Evolutionary conservation across 2,888 invertebrate species (phyloP).

Genomic region (Colletes collaris): DNA sequence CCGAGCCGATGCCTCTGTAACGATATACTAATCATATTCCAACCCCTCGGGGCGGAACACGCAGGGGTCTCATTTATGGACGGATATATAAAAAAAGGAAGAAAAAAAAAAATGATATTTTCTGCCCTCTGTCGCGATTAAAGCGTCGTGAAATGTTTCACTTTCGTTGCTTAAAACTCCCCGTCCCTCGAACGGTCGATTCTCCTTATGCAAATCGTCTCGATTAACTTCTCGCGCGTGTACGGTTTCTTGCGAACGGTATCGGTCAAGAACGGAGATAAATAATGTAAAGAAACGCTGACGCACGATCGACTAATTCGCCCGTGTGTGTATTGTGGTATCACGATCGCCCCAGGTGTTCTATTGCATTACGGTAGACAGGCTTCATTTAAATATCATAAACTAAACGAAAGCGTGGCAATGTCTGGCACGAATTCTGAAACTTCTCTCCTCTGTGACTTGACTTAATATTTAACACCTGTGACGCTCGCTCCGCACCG

Average conservation of each 20-base stretch:
- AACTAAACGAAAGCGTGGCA: slow-evolving; percentile 67
- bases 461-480: slow-evolving; percentile 73
- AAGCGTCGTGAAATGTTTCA: slow-evolving; percentile 30
- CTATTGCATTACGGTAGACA: slow-evolving; percentile 43
- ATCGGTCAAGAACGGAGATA: background rate
- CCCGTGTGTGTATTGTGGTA: slow-evolving; percentile 14
- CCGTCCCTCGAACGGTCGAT: background rate
- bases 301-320: slow-evolving; percentile 39
- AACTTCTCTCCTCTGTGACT: slow-evolving; percentile 63
- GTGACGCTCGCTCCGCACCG: slow-evolving; percentile 56
- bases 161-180: slow-evolving; percentile 11
- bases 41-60: slow-evolving; percentile 51
- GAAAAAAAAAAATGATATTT: slow-evolving; percentile 37
- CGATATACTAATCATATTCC: slow-evolving; percentile 76
- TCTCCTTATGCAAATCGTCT: background rate
- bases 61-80: slow-evolving; percentile 54
- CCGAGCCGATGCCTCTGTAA: slow-evolving; percentile 68
- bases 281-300: slow-evolving; percentile 37
- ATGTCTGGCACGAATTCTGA: slow-evolving; percentile 71
- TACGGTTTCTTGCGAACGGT: background rate
- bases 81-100: slow-evolving; percentile 41
- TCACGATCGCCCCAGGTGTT: slow-evolving; percentile 31
- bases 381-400: slow-evolving; percentile 66
- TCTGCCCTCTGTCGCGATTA: slow-evolving; percentile 16
- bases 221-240: background rate